Conservation (phyloP, 2,888 invertebrate genomes). For the Acronicta alni region DNA sequence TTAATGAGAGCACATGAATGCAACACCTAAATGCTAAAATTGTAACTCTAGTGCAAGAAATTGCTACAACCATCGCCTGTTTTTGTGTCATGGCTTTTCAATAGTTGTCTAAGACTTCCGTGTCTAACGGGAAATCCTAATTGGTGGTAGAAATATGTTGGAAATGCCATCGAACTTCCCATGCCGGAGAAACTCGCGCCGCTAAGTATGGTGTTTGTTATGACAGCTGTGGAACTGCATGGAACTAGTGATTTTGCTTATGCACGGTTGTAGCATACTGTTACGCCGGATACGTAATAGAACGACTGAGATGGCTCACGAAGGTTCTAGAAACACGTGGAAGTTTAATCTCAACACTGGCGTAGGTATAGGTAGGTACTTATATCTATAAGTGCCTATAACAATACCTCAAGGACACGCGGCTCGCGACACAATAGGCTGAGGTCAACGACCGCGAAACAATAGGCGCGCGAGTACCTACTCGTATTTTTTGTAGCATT, state of each 20-base stretch:
- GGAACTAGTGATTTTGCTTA: slow-evolving; percentile 14
- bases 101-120: slow-evolving; percentile 35
- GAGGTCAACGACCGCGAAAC: too few species aligned
- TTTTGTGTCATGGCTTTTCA: slow-evolving; percentile 18
- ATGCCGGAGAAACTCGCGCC: slow-evolving; percentile 37
- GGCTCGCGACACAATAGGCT: too few species aligned
- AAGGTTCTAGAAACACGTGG: too few species aligned
- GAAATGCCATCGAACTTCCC: slow-evolving; percentile 49
- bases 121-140: slow-evolving; percentile 47
- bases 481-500: too few species aligned
- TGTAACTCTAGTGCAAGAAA: slow-evolving; percentile 5
- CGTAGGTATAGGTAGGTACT: too few species aligned
- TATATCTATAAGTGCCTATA: too few species aligned
- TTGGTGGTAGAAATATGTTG: slow-evolving; percentile 32
- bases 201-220: slow-evolving; percentile 37
- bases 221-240: slow-evolving; percentile 24
- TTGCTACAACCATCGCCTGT: slow-evolving; percentile 7
- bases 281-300: too few species aligned
- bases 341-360: too few species aligned
- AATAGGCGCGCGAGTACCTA: too few species aligned
- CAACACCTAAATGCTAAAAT: slow-evolving; percentile 7
- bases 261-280: too few species aligned
- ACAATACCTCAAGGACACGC: too few species aligned
- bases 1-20: slow-evolving; percentile 6
- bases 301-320: too few species aligned